phyloP scores from a whole-genome alignment of 2,113 vertebrate genomes.

The Cricetomys ansorgei region DNA sequence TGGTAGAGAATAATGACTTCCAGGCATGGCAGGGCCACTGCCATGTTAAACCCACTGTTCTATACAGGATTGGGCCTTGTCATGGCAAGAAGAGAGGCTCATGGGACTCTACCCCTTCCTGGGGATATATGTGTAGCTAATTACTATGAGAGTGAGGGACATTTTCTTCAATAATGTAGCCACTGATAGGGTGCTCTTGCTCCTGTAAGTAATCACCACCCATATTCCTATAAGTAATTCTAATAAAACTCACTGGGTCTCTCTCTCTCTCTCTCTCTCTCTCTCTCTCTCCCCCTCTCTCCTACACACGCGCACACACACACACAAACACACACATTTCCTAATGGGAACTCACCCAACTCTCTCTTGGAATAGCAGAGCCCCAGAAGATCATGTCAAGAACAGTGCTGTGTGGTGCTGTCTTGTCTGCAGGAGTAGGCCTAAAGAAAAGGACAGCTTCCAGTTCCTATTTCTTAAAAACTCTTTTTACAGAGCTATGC shows the following conservation, averaged over 20 bases:
- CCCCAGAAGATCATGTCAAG: neutral
- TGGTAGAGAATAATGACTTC: neutral
- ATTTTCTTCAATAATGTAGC: neutral
- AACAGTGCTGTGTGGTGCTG: neutral
- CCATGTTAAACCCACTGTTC: neutral
- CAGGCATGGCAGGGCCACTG: neutral
- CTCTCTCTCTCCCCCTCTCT: neutral
- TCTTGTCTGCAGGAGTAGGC: neutral
- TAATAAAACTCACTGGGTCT: neutral
- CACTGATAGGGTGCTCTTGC: neutral
- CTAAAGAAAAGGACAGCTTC: neutral
- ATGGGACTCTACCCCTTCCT: neutral
- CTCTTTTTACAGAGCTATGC: neutral
- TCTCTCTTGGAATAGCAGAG: neutral
- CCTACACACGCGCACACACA: no score
- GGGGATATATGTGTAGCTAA: neutral
- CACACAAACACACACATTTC: neutral
- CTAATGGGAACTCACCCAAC: neutral
- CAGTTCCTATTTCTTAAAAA: constrained; percentile 25
- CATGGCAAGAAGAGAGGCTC: neutral
- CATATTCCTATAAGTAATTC: neutral
- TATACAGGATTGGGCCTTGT: neutral
- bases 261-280: neutral
- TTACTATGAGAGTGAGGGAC: neutral
- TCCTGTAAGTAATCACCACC: neutral